Conservation (phyloP, 2,888 invertebrate species). For the Nomada fucata region DNA sequence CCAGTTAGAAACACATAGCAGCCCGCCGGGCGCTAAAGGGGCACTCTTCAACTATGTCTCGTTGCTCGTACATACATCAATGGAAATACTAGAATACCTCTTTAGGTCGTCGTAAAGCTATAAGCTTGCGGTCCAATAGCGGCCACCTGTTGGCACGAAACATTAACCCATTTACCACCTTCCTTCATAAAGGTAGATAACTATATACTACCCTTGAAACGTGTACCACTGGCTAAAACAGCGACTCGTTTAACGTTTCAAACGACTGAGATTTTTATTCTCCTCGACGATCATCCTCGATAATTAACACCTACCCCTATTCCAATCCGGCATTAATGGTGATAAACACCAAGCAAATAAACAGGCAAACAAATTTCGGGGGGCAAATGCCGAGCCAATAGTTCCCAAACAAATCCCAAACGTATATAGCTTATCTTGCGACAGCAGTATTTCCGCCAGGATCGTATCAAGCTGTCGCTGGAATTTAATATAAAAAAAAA, state of each 20-base stretch:
- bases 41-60: constrained; percentile 35
- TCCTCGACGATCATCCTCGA: too few species aligned
- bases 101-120: constrained; percentile 80
- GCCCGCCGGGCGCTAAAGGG: constrained; percentile 8
- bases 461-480: not conserved
- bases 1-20: not conserved
- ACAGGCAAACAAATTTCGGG: too few species aligned
- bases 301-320: not conserved
- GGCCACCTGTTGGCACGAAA: constrained; percentile 83
- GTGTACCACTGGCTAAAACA: constrained; percentile 39
- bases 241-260: constrained; percentile 54
- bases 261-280: not conserved
- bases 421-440: not conserved
- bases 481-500: not conserved
- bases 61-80: constrained; percentile 63
- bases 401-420: not conserved
- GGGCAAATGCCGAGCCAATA: too few species aligned
- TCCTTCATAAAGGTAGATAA: constrained; percentile 79
- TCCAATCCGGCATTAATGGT: too few species aligned
- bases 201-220: constrained; percentile 66
- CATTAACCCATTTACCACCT: constrained; percentile 82
- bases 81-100: constrained; percentile 72
- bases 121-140: constrained; percentile 81
- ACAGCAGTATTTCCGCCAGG: not conserved
- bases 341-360: too few species aligned